Conservation (phyloP, 1,140 invertebrate species). For the Cyclina sinensis region DNA sequence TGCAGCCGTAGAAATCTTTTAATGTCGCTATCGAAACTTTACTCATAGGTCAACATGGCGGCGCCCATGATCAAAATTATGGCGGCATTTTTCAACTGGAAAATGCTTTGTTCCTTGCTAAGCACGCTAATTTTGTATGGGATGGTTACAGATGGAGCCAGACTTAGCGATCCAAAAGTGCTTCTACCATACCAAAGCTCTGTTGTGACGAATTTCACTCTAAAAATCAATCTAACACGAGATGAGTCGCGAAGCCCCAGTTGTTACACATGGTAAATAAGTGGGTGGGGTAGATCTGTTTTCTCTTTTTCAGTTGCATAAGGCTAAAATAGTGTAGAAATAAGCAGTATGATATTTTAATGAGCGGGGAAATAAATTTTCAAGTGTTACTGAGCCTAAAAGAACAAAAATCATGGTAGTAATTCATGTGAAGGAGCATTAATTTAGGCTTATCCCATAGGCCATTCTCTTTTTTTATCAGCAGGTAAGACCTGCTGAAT, state of each 20-base stretch:
- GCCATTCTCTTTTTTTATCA: no score
- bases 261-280: conserved; percentile 92
- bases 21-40: neutral
- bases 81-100: conserved; percentile 64
- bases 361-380: no score
- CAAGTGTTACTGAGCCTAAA: no score
- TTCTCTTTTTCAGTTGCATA: no score
- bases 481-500: no score
- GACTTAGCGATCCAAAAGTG: conserved; percentile 63
- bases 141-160: conserved; percentile 25
- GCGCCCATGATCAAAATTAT: conserved; percentile 58
- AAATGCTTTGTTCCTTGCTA: conserved; percentile 22
- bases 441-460: no score
- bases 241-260: conserved; percentile 88
- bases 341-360: no score
- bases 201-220: conserved; percentile 57
- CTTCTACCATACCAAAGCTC: conserved; percentile 52
- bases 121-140: neutral
- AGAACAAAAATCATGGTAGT: no score
- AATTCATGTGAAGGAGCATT: no score
- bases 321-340: no score
- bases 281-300: neutral
- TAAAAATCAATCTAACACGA: conserved; percentile 70
- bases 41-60: conserved; percentile 6
- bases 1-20: neutral